Evolutionary conservation across 1,140 invertebrate species (phyloP).

Genomic region (Drosophila gunungcola): DNA sequence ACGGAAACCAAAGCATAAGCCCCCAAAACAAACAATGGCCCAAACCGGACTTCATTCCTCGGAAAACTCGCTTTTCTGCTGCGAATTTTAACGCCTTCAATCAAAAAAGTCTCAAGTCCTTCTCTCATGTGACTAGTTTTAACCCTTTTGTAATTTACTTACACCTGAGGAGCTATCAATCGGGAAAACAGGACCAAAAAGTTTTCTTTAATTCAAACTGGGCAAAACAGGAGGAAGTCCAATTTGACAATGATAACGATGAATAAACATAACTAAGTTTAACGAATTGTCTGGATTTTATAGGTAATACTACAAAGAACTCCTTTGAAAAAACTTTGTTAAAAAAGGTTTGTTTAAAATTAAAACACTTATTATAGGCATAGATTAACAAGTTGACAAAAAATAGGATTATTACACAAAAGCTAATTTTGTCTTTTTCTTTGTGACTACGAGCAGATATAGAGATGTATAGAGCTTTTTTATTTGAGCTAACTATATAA

Average conservation of each 20-base stretch:
- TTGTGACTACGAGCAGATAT: no score
- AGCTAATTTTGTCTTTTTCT: no score
- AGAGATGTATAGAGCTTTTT: no score
- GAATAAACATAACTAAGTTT: conserved; percentile 13
- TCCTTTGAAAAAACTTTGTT: no score
- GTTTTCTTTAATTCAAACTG: conserved; percentile 61
- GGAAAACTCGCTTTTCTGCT: conserved; percentile 5
- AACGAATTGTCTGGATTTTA: conserved; percentile 6
- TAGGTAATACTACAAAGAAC: no score
- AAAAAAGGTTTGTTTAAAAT: no score
- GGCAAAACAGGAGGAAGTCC: neutral
- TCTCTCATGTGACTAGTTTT: conserved; percentile 47
- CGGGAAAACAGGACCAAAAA: conserved; percentile 13
- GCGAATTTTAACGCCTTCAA: conserved; percentile 46
- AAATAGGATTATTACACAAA: no score
- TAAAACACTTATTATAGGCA: no score
- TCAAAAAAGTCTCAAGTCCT: conserved; percentile 9
- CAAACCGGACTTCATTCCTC: neutral
- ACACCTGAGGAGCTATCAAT: conserved; percentile 51
- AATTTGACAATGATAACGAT: conserved; percentile 1
- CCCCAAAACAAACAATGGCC: conserved; percentile 43
- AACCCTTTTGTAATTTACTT: conserved; percentile 68
- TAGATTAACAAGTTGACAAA: no score
- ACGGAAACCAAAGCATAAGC: conserved; percentile 43
- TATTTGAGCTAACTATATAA: no score